Percentiles rank a stretch among this genome's conserved stretches.
Conservation (phyloP, 2,797 vertebrate genomes). For the Taenioides sp. region DNA sequence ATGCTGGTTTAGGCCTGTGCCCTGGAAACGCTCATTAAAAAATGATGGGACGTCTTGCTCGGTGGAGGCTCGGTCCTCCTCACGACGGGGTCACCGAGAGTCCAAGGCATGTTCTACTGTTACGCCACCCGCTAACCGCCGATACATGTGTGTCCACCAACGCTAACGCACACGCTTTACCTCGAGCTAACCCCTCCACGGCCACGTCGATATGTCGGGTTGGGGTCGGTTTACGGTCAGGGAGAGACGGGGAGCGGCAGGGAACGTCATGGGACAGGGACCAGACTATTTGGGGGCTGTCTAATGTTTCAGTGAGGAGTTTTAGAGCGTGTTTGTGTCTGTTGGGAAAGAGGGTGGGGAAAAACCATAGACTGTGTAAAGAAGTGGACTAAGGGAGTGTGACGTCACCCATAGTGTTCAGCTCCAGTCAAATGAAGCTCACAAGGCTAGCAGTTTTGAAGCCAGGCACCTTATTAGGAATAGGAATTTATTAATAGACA, state of each 20-base stretch:
- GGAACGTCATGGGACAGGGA: constrained; percentile 26
- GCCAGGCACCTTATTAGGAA: too few relatives aligned
- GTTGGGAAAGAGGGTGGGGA: background rate
- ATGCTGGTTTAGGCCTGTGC: constrained; percentile 36
- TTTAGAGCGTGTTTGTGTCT: constrained; percentile 13
- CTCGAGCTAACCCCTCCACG: constrained; percentile 47
- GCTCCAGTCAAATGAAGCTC: too few relatives aligned
- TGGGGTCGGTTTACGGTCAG: constrained; percentile 72
- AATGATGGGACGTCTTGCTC: constrained; percentile 60
- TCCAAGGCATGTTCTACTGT: constrained; percentile 52
- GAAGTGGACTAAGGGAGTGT: too few relatives aligned
- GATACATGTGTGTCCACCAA: constrained; percentile 14
- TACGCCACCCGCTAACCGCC: constrained; percentile 44
- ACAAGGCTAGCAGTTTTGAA: too few relatives aligned
- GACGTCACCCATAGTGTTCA: too few relatives aligned
- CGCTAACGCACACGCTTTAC: constrained; percentile 24
- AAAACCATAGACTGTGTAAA: background rate
- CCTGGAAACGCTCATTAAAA: constrained; percentile 67
- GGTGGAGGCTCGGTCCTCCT: constrained; percentile 55
- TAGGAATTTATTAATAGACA: too few relatives aligned
- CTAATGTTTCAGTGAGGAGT: constrained; percentile 7
- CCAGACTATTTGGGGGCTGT: constrained; percentile 17
- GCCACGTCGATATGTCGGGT: constrained; percentile 32
- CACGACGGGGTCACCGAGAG: constrained; percentile 62
- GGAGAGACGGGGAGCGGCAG: constrained; percentile 40